Base-by-base conservation (phyloP, 2,113 vertebrate species). In the Syrrhaptes paradoxus region DNA sequence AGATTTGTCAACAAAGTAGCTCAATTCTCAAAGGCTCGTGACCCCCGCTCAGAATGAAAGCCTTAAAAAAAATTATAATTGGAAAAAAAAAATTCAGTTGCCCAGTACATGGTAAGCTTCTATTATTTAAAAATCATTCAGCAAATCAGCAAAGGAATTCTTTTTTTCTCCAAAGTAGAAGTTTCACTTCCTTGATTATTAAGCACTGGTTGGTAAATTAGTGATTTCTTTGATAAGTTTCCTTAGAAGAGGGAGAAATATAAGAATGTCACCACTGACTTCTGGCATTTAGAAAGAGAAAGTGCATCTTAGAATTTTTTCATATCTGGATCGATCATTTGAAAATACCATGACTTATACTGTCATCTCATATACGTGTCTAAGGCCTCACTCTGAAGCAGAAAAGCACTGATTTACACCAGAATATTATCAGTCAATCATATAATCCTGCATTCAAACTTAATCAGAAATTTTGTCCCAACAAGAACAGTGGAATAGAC, bases 1-100 rank as follows among this genome's bases (percentile, higher is more conserved):
- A 94, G 87, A 96, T 97, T 94, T 96, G 96, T 97, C 94, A 97
- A 97, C 95, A 91, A 92, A 97, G 87, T 86, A 85, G 86, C 73
- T 98, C 94, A 75, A 43, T 95, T 96, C 93, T 93, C 95, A 96
- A 95, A 97, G 96, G 97, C 81, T 93, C 70, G 25, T 90, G 93
- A 97, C 97, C 95, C 84, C 95, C 95, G 97, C 86, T 95, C 73
- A 46, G 86, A 93, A 97, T 94, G 87, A 96, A 97, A 95, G 92
- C 90, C 96, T 97, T 92, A 91, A 95, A 71, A 57, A 51, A 79
- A 8, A 32, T 28, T 66, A 63, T 38, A 61, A 38, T 24, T 31
- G 48, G 76, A 48, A 84, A 52, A 77, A 86, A 78, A 46, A 2
- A n/a, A 54, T 70, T 20, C 15, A 84, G 31, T 91, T 95, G 71